Conservation (phyloP, 2,888 invertebrate species). For the Caenorhabditis imperialis region DNA sequence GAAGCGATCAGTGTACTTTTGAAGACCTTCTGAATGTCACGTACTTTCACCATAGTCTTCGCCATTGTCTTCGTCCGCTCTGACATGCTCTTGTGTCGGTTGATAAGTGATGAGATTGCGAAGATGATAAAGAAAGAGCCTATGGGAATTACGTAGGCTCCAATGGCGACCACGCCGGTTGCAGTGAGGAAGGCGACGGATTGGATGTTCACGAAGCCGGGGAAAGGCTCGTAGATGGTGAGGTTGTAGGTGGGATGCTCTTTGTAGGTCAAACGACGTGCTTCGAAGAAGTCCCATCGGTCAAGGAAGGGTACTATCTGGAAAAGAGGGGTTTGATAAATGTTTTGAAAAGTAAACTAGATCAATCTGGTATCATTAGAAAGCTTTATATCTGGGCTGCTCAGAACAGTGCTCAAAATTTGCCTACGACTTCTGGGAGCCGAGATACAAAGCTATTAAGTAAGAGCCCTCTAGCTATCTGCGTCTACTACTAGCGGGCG, state of each 20-base stretch:
- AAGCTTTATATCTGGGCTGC: too few relatives aligned
- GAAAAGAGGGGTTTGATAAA: too few relatives aligned
- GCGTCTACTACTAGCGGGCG: too few relatives aligned
- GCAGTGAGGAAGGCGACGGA: conserved; percentile 24
- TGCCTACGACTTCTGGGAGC: too few relatives aligned
- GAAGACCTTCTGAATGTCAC: background rate
- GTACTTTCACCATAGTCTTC: conserved; percentile 41
- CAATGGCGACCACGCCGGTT: conserved; percentile 27
- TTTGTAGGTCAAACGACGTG: conserved; percentile 21
- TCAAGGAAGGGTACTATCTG: conserved; percentile 35
- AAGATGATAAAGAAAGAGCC: conserved; percentile 44
- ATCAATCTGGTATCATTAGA: too few relatives aligned
- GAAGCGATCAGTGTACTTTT: background rate
- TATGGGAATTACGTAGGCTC: conserved; percentile 40
- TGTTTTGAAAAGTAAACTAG: background rate
- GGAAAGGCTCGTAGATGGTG: conserved; percentile 41
- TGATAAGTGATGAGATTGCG: conserved; percentile 36
- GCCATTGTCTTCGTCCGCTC: conserved; percentile 42
- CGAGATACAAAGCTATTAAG: too few relatives aligned
- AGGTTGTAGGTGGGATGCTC: conserved; percentile 37
- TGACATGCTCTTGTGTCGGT: conserved; percentile 39
- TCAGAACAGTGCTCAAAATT: too few relatives aligned
- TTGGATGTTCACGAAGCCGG: conserved; percentile 34
- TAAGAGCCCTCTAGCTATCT: too few relatives aligned
- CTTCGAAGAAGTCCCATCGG: conserved; percentile 25